Evolutionary conservation across 1,140 invertebrate genomes (phyloP), one percentile per base, ranked within the genome.

Genomic region (Zaprionus camerounensis): DNA sequence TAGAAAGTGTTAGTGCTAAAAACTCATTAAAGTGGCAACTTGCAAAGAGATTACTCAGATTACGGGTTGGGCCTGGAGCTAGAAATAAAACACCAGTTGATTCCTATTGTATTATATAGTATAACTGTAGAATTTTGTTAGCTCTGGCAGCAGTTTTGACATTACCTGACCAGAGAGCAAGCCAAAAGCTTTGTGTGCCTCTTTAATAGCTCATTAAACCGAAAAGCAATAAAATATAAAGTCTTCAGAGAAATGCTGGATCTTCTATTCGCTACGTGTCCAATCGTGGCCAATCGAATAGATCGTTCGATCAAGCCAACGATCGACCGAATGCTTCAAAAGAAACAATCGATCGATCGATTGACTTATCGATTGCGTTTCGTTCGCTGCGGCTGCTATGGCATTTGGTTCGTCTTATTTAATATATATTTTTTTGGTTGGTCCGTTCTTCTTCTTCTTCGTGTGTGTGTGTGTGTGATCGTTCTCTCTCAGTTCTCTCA

Each of bases 221-320:
- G 5, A 41, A 22, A 59, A 49, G 67, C 53, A 67, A 68, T 69
- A 59, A 71, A 62, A 56, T 76, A 41, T 71, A 46, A 82, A 82
- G 79, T 82, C 82, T 85, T 86, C 76, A 82, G 80, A 70, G 62
- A 72, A 85, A 76, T 78, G 38, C 59, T 63, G 56, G 71, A 73
- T 58, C 20, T 49, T 20, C 44, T 7, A 20, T 66, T 15, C 22
- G 12, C 17, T 24, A 20, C 24, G 41, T 51, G 59, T 49, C 31
- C 36, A 38, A n/a, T 71, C 22, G 53, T 65, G 62, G 28, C 9
- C 28, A 31, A 31, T 31, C 28, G 28, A 31, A 31, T 31, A 31
- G 28, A 31, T 22, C 28, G 13, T 41, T 41, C 13, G 38, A 9
- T 20, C 46, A 17, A 49, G 6, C 46, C 46, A 17, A 22, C 38